Evolutionary conservation across 2,113 vertebrate genomes (phyloP), one percentile per base, ranked within the genome.

Genomic region (Xyrauchen texanus): DNA sequence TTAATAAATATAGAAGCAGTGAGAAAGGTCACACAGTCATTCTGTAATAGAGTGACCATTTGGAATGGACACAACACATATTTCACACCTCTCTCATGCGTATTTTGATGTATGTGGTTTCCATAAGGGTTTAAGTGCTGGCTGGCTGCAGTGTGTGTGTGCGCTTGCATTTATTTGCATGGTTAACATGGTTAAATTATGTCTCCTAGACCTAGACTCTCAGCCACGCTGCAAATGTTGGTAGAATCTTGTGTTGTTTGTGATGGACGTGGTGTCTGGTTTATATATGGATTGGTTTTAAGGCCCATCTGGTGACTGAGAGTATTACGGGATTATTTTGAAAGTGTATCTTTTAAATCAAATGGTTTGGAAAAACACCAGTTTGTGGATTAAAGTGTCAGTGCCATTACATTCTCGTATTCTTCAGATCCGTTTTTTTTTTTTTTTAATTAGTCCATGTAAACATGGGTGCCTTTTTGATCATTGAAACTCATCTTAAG

Each of bases 261-360:
- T 57, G 66, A 77, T 57, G 42, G 42, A 46, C 53, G 4, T 9
- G 4, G 34, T 5, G 7, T 21, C 10, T 55, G 21, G 13, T 13
- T n/a, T 65, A 42, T 15, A 66, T 45, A 57, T 21, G 11, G 42
- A 7, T 21, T 64, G 12, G 21, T 8, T 34, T 34, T 34, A 34
- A 3, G 21, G 21, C 21, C 21, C 21, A n/a, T 6, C 13, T 49
- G 34, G 58, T 9, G 13, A 13, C 42, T 69, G 53, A 78, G 76
- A 61, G 76, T 66, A 69, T 78, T 78, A 78, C 9, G 47, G 68
- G 77, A 79, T 70, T 70, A 79, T 64, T 45, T 65, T 72, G 58
- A 64, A 15, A 51, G 21, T 63, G 57, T 58, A n/a, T 9, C 34
- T 53, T 6, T 42, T 12, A 12, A 13, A 42, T 70, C 8, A 58